Conservation (phyloP, 2,888 invertebrate species). For the Leistus spinibarbis region DNA sequence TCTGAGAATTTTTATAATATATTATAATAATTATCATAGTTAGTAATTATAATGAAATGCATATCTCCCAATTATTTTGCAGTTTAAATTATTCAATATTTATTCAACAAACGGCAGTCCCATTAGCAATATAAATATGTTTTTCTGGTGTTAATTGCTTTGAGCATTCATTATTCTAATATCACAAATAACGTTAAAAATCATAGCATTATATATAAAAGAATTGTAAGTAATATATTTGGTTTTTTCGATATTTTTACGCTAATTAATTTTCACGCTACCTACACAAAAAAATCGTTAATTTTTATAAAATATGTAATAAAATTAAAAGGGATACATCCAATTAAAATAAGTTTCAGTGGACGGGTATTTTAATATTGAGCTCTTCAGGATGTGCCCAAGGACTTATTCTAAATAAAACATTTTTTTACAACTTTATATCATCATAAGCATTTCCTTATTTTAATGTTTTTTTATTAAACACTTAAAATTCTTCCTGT, state of each 20-base stretch:
- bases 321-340: conserved; percentile 18
- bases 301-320: conserved; percentile 34
- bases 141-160: conserved; percentile 21
- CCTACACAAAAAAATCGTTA: conserved; percentile 27
- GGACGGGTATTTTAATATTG: conserved; percentile 10
- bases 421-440: not conserved
- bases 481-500: not conserved
- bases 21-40: not conserved
- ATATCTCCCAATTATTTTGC: not conserved
- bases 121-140: conserved; percentile 26
- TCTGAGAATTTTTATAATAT: not conserved
- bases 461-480: not conserved
- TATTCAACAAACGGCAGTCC: not conserved
- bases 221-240: conserved; percentile 1
- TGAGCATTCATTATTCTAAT: conserved; percentile 6
- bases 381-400: conserved; percentile 24
- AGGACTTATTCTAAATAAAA: conserved; percentile 12
- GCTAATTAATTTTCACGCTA: conserved; percentile 34
- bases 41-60: not conserved
- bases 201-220: conserved; percentile 1
- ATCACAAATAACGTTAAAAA: conserved; percentile 14
- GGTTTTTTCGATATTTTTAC: conserved; percentile 29
- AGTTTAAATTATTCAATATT: not conserved
- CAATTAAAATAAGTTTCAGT: conserved; percentile 5
- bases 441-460: not conserved